Base-by-base conservation (phyloP, 1,140 invertebrate genomes). In the Mizuhopecten yessoensis region DNA sequence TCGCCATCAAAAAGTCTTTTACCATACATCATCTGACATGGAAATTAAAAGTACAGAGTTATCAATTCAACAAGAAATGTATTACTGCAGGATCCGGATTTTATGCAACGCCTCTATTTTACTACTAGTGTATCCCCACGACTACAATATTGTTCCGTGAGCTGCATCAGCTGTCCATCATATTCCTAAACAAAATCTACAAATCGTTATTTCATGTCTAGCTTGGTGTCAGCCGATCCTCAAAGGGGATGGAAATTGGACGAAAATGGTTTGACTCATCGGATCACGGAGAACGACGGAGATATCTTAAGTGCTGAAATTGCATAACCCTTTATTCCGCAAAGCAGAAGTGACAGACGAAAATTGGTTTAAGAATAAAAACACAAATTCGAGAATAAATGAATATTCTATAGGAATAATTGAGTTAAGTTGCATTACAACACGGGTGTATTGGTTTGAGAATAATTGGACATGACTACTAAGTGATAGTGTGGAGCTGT, bases 191-290 rank as follows among this genome's bases (percentile, higher is more conserved):
- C 57, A 29, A 75, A 75, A 75, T 75, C 57, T 75, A 75, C 57
- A 75, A 75, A 75, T 75, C 57, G 57, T n/a, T 75, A 75, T 75
- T 75, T 75, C 23, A n/a, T 75, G 57, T 75, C 57, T 75, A 75
- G 57, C 57, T 75, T 75, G 57, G 57, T 75, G 57, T 75, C 57
- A 75, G 57, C 57, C 57, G 57, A 75, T n/a, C n/a, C 57, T 75
- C 57, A 29, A 75, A n/a, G n/a, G 57, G 57, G 57, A 75, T n/a
- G 57, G 11, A 75, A 75, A 75, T n/a, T 75, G 57, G 57, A 75
- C 23, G 57, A 75, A n/a, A 75, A 75, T 75, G 57, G 9, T 75
- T 75, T 75, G 57, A 75, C 57, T 75, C 57, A 75, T 75, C 57
- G 57, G 57, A 75, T 75, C 57, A 75, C 29, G 57, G 57, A 23